Evolutionary conservation across 2,888 invertebrate genomes (phyloP).

Genomic region (Pandemis corylana): DNA sequence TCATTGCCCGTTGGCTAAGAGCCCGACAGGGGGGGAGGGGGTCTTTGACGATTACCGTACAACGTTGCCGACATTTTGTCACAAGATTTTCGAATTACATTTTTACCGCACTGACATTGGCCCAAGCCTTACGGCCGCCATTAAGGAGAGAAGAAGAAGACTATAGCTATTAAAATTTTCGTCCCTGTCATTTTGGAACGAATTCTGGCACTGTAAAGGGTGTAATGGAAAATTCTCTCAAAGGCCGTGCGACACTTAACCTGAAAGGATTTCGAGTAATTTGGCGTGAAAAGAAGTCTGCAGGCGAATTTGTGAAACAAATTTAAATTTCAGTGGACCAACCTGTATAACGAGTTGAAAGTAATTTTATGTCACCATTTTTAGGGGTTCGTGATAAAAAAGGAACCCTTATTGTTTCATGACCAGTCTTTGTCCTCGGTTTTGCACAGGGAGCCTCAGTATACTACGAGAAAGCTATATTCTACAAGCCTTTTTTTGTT

Average conservation of each 20-base stretch:
- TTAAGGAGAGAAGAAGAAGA: no score
- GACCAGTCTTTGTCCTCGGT: no score
- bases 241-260: constrained; percentile 27
- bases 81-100: no score
- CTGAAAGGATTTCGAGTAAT: constrained; percentile 26
- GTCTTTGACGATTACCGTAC: no score
- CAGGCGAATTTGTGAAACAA: constrained; percentile 2
- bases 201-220: constrained; percentile 7
- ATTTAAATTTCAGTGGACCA: constrained; percentile 4
- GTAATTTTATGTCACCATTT: background rate
- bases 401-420: background rate
- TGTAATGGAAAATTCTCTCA: constrained; percentile 25
- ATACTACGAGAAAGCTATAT: no score
- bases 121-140: no score
- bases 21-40: no score
- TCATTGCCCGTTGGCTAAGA: no score
- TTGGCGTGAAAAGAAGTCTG: constrained; percentile 8
- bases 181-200: constrained; percentile 1
- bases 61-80: no score
- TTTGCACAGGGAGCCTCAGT: no score
- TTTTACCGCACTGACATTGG: no score
- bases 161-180: background rate
- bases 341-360: background rate
- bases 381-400: background rate
- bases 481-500: no score